Conservation (phyloP, 2,113 vertebrate species). For the Labrus mixtus region DNA sequence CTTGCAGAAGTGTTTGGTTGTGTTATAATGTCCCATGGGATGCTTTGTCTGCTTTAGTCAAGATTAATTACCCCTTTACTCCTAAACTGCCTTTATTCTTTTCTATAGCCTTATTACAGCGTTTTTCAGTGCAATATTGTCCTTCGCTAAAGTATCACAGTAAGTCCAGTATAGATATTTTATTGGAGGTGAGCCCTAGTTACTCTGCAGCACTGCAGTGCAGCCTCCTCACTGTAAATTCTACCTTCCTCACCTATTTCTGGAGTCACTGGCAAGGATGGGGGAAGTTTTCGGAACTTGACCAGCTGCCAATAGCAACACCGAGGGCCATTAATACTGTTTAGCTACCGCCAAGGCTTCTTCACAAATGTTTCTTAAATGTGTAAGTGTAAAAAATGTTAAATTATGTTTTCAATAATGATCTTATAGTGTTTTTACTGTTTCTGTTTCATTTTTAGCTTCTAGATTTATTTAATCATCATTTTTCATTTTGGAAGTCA, state of each 20-base stretch:
- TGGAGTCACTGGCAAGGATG: conserved; percentile 52
- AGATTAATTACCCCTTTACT: conserved; percentile 47
- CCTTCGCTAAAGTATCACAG: conserved; percentile 15
- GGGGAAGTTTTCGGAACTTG: conserved; percentile 64
- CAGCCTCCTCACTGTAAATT: conserved; percentile 62
- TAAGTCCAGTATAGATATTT: conserved; percentile 46
- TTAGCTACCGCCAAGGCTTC: conserved; percentile 11
- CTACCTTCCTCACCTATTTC: conserved; percentile 69
- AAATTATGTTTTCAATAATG: background rate
- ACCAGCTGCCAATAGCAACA: conserved; percentile 68
- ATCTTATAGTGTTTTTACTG: background rate
- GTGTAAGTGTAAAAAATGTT: background rate
- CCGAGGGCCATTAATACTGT: conserved; percentile 50
- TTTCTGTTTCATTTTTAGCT: background rate
- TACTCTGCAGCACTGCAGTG: conserved; percentile 79
- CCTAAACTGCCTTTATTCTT: conserved; percentile 18
- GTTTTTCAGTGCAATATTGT: conserved; percentile 27
- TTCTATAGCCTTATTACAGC: conserved; percentile 7
- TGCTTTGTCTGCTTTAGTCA: conserved; percentile 17
- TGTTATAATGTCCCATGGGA: conserved; percentile 25
- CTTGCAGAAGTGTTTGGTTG: conserved; percentile 15
- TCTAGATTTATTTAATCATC: background rate
- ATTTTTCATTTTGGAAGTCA: background rate
- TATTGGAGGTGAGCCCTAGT: conserved; percentile 49
- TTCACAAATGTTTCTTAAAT: background rate